A percentile compares a stretch with the other conserved stretches of the same genome.
These are phyloP conservation scores for Enteromius argenteus DNA, from an alignment of 2,797 vertebrate genomes.

Conservation along the genomic window DNA sequence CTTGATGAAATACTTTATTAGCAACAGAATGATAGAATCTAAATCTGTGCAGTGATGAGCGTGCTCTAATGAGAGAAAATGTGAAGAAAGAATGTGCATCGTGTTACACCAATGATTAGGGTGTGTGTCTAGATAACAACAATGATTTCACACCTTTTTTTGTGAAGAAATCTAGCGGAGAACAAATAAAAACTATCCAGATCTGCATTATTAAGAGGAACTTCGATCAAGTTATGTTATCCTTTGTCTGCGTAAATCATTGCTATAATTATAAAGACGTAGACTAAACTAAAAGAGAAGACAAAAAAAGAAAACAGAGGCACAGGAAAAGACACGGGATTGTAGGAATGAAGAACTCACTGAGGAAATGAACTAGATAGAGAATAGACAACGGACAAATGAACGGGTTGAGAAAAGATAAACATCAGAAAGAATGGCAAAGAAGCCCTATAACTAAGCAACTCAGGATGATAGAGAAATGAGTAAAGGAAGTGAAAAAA, in stretches of 20 bases:
- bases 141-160: constrained; percentile 20
- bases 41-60: constrained; percentile 51
- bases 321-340: constrained; percentile 14
- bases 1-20: constrained; percentile 12
- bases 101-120: constrained; percentile 24
- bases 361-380: not conserved
- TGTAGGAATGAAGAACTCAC: constrained; percentile 20
- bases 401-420: constrained; percentile 25
- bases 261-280: constrained; percentile 1
- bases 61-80: constrained; percentile 47
- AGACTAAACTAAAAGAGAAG: constrained; percentile 36
- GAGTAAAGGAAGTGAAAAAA: not conserved
- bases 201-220: constrained; percentile 13
- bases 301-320: constrained; percentile 35
- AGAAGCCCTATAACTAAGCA: constrained; percentile 11
- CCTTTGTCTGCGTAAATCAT: constrained; percentile 4
- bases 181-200: constrained; percentile 19
- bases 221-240: constrained; percentile 13
- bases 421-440: constrained; percentile 28
- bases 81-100: constrained; percentile 49
- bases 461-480: constrained; percentile 1
- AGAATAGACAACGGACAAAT: constrained; percentile 12
- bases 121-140: constrained; percentile 19
- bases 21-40: constrained; percentile 52
- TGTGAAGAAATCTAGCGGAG: not conserved